Evolutionary conservation across 1,140 invertebrate genomes (phyloP).

Genomic region (Mesaphorura yosii): DNA sequence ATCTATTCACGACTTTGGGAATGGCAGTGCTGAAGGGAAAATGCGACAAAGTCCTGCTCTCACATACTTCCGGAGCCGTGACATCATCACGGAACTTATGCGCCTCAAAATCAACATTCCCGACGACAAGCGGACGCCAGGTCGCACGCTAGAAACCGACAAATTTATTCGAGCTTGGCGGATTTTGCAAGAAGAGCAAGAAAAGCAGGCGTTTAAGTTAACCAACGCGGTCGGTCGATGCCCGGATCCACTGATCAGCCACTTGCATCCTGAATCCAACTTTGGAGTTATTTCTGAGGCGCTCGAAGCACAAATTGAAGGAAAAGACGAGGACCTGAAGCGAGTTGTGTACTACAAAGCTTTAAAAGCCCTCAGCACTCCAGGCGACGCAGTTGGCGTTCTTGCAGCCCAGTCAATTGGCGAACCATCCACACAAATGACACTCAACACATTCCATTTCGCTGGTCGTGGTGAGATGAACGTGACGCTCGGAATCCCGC

Average conservation of each 20-base stretch:
- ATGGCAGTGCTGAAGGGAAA: constrained; percentile 40
- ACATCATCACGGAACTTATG: background rate
- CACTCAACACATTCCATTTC: constrained; percentile 98
- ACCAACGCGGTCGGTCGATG: constrained; percentile 8
- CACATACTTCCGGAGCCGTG: constrained; percentile 32
- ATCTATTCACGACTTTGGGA: too few relatives aligned
- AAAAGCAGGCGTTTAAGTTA: background rate
- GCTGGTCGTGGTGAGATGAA: constrained; percentile 99
- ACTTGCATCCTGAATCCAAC: constrained; percentile 56
- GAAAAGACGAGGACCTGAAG: constrained; percentile 37
- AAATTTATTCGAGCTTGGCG: constrained; percentile 34
- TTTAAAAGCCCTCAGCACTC: constrained; percentile 61
- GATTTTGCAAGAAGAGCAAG: background rate
- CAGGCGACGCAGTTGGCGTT: constrained; percentile 93
- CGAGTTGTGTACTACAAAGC: constrained; percentile 65
- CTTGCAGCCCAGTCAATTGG: constrained; percentile 91
- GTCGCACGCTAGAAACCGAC: constrained; percentile 32
- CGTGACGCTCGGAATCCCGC: constrained; percentile 93
- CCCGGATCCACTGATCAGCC: constrained; percentile 61
- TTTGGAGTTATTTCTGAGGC: constrained; percentile 73
- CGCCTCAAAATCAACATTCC: too few relatives aligned
- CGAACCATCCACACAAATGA: constrained; percentile 99
- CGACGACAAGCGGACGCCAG: background rate
- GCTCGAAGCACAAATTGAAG: constrained; percentile 46
- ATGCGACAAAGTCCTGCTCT: constrained; percentile 34